Evolutionary conservation across 2,797 vertebrate genomes (phyloP), one percentile per base, ranked within the genome.

Genomic region (Mus spretus): DNA sequence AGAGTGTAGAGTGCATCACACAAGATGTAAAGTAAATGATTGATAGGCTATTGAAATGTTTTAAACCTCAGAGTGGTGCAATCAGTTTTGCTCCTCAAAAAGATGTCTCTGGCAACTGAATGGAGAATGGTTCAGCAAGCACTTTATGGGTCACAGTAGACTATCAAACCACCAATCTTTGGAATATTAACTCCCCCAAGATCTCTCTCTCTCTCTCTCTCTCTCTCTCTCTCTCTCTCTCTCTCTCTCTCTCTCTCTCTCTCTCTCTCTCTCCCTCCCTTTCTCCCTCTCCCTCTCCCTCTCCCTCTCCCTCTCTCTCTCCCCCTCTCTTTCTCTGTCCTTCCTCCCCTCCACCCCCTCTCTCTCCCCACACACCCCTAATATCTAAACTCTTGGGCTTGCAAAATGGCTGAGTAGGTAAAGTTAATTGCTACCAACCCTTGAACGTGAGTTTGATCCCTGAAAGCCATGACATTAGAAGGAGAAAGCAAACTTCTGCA

Each of bases 51-150:
- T 50, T 90, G 59, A 90, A 90, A 86, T 7, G 31, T 44, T 80
- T 77, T 75, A 91, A 89, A 40, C 55, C n/a, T 5, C 4, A 79
- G 14, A 0, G 22, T 90, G 10, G 3, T 31, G 65, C 31, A 10
- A 80, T 87, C 40, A 70, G 17, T 67, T 78, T 86, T 88, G 37
- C 19, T 89, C 28, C 88, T 85, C n/a, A 47, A 65, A 72, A 85
- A 50, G 3, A 63, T 67, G 34, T 0, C 44, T 75, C 28, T 90
- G 37, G 15, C 28, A 84, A 24, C 78, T 79, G 6, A 92, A 37
- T n/a, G 47, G 50, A 86, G 12, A 89, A n/a, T 31, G 50, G 19
- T 20, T 31, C 20, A 67, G 9, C 90, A 40, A 72, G 37, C 24
- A 61, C 19, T 0, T 1, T 13, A n/a, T 61, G 15, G 4, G 9